A percentile compares a stretch with the other conserved stretches of the same genome.
Evolutionary conservation across 2,113 vertebrate genomes (phyloP).

Genomic region (Carettochelys insculpta): DNA sequence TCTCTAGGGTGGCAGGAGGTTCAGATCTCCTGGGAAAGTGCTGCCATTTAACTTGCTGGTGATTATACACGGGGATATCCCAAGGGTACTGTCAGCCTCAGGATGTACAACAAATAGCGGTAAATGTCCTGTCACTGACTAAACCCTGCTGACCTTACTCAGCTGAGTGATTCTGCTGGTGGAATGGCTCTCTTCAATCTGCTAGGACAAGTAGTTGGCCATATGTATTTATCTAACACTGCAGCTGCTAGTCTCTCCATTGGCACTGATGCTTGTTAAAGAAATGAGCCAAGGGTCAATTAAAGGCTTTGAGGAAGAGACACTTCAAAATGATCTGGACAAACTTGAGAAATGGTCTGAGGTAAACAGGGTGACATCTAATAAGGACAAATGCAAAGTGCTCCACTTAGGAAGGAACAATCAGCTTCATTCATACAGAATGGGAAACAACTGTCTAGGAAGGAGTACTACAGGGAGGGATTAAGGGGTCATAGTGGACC

Average conservation of each 20-base stretch:
- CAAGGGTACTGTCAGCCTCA: background rate
- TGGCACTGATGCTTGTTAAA: background rate
- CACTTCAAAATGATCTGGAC: no score
- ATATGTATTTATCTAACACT: background rate
- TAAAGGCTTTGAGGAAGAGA: no score
- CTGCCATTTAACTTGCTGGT: background rate
- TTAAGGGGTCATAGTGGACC: no score
- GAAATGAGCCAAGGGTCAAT: accelerated
- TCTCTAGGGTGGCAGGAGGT: background rate
- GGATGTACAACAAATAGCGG: background rate
- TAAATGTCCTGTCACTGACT: background rate
- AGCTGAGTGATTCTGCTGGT: background rate
- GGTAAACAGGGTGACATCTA: no score
- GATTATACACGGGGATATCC: no score
- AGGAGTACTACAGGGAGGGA: no score
- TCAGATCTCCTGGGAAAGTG: accelerated
- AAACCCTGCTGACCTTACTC: background rate
- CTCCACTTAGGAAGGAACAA: no score
- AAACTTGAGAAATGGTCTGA: no score
- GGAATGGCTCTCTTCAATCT: background rate
- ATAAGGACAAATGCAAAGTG: no score
- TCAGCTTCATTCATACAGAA: no score
- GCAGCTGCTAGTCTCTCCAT: background rate
- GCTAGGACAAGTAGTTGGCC: background rate
- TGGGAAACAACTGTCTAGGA: no score